phyloP scores from a whole-genome alignment of 2,888 invertebrate genomes.

The Spatulosminthurus flaviceps region DNA sequence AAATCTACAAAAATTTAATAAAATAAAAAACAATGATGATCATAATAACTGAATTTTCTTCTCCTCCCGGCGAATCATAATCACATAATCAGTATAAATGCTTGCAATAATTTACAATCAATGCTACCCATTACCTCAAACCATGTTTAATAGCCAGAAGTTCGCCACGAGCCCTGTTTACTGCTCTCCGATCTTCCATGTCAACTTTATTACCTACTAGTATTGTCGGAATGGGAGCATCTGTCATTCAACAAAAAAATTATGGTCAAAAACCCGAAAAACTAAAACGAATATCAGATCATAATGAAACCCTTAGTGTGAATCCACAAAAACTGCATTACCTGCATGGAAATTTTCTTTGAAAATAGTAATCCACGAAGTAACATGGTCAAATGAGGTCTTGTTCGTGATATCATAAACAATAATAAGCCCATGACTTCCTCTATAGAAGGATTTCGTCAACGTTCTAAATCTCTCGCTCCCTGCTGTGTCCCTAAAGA shows the following conservation, averaged over 20 bases:
- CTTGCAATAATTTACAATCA: background rate
- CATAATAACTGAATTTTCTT: no score
- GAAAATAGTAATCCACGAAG: constrained; percentile 49
- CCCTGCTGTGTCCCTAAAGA: constrained; percentile 58
- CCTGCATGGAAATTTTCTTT: constrained; percentile 36
- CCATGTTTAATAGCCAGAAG: constrained; percentile 37
- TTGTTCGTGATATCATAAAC: constrained; percentile 54
- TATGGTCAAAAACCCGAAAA: no score
- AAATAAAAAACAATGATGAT: no score
- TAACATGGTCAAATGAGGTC: constrained; percentile 48
- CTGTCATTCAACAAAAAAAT: constrained; percentile 26
- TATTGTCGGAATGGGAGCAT: constrained; percentile 42
- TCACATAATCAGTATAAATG: no score
- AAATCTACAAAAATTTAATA: constrained; percentile 49
- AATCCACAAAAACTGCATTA: no score
- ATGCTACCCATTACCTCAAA: constrained; percentile 40
- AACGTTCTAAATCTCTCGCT: constrained; percentile 55
- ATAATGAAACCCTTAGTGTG: constrained; percentile 12
- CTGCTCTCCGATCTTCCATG: constrained; percentile 29
- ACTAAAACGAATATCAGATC: no score
- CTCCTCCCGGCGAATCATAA: no score
- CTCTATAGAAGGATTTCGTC: constrained; percentile 52
- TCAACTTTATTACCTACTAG: constrained; percentile 51
- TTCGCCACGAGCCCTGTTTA: constrained; percentile 40
- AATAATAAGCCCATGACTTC: constrained; percentile 53